Base-by-base conservation (phyloP, 1,140 invertebrate genomes). In the Babylonia areolata region DNA sequence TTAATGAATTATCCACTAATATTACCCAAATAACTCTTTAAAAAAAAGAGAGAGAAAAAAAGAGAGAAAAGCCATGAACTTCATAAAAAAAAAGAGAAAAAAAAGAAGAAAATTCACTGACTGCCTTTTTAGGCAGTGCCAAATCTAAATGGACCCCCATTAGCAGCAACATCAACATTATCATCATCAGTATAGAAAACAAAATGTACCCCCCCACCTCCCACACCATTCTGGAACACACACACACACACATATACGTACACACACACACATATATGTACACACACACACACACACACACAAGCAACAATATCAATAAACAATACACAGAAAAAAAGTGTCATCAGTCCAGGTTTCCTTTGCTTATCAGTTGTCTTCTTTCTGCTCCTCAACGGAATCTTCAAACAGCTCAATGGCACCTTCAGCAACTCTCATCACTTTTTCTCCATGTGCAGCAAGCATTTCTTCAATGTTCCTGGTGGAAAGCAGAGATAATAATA, bases 401-500 rank as follows among this genome's bases (percentile, higher is more conserved):
- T 40, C 71, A n/a, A 77, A 31, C 46, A 86, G 28, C 78, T 87
- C 87, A 78, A 88, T 37, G 33, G 82, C 75, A 51, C 77, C 87
- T 58, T 90, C 88, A 33, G 81, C 15, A 11, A 90, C 28, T 78
- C 85, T 90, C 58, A 88, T 87, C 89, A 97, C 96, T 33, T 92
- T 95, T 95, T 98, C 97, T n/a, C 97, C 97, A 93, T 97, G 98
- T 86, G 96, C 95, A 69, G 95, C 96, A 89, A 98, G 95, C 40
- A 98, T 96, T 84, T 97, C 96, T 95, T 98, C 97, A 90, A 98
- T 97, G 92, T 98, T 98, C 89, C 95, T 92, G 90, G 80, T 64
- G 58, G 58, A n/a, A 6, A 6, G 58, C 28, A 23, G 28, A 5
- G 28, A 12, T 23, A 64, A 5, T 64, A 20, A 23, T 0, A 23